Conservation (phyloP, 64 coral and sea anemone species). For the Actinia tenebrosa region DNA sequence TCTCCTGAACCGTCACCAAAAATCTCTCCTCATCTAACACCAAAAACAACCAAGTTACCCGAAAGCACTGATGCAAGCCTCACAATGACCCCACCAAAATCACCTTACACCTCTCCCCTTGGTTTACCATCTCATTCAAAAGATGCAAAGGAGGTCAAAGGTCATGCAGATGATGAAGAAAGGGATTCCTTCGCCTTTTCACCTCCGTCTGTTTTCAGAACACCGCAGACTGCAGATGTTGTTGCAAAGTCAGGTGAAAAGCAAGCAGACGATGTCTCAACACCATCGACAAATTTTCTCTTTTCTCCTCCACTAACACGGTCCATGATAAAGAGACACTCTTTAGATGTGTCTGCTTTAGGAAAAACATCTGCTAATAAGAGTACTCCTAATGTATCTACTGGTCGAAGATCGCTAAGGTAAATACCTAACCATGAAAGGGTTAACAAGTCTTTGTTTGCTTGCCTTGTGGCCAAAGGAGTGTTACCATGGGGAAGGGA, state of each 20-base stretch:
- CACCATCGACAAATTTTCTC: conserved; percentile 54
- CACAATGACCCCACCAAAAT: conserved; percentile 12
- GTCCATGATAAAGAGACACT: conserved; percentile 68
- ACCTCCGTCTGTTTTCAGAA: conserved; percentile 67
- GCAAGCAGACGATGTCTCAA: not conserved
- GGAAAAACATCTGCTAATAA: not conserved
- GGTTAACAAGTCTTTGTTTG: too few species aligned
- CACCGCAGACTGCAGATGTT: not conserved
- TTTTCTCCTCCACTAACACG: conserved; percentile 86
- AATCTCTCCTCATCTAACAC: not conserved
- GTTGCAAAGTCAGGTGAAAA: conserved; percentile 13
- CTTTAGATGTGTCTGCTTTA: conserved; percentile 53
- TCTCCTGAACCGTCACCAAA: not conserved
- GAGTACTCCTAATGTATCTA: not conserved
- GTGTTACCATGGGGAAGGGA: too few species aligned
- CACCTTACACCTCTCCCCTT: not conserved
- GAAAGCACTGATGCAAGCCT: not conserved
- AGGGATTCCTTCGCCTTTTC: conserved; percentile 44
- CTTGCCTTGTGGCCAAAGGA: too few species aligned
- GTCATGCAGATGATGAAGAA: not conserved
- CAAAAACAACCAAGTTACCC: not conserved
- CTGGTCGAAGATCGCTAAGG: not conserved
- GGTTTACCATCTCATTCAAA: conserved; percentile 7
- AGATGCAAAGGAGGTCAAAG: conserved; percentile 5
- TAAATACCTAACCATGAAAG: not conserved